A percentile compares a stretch with the other conserved stretches of the same genome.
Conservation (phyloP, 2,888 invertebrate genomes). For the Dichetophora obliterata region DNA sequence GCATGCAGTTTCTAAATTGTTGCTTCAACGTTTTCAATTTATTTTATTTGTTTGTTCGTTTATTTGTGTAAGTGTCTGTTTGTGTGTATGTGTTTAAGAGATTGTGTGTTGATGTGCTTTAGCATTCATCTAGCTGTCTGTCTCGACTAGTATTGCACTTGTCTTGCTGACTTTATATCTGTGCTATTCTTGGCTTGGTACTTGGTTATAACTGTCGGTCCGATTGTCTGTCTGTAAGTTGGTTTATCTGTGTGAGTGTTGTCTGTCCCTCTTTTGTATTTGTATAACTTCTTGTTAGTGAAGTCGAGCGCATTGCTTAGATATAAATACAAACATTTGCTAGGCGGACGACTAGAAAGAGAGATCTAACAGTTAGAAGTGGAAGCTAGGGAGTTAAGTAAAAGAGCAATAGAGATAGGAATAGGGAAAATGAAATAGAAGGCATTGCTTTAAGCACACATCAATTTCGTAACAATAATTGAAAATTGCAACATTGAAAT, state of each 20-base stretch:
- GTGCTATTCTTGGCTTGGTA: neutral
- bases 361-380: neutral
- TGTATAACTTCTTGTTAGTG: constrained; percentile 35
- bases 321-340: neutral
- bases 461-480: constrained; percentile 61
- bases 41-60: constrained; percentile 30
- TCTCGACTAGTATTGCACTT: neutral
- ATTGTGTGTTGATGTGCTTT: neutral
- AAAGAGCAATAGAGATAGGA: neutral
- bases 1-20: constrained; percentile 24
- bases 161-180: constrained; percentile 19
- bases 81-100: neutral
- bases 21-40: constrained; percentile 39
- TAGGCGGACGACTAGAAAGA: neutral
- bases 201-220: neutral
- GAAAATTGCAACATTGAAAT: constrained; percentile 58
- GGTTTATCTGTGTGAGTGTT: neutral
- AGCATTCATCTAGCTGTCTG: neutral
- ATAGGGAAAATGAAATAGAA: constrained; percentile 48
- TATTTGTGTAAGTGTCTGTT: neutral
- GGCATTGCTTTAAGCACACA: constrained; percentile 57
- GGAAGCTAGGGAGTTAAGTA: neutral
- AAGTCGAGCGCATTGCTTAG: constrained; percentile 30
- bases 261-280: constrained; percentile 1
- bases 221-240: neutral